phyloP scores from a whole-genome alignment of 2,113 vertebrate species.

The Apistogramma diplotaenia region DNA sequence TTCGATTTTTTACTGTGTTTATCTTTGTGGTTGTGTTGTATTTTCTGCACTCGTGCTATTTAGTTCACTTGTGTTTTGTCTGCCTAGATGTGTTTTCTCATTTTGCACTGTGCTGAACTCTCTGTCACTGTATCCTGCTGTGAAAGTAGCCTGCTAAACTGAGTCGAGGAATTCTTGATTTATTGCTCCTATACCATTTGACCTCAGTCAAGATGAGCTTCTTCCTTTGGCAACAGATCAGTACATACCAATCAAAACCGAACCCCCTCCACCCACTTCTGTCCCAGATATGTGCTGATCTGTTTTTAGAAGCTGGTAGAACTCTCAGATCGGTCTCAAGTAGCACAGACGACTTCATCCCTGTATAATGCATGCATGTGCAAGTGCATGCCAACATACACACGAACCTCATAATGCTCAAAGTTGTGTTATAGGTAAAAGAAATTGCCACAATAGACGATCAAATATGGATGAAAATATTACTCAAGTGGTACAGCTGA shows the following conservation, averaged over 20 bases:
- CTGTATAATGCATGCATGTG: background rate
- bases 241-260: constrained; percentile 35
- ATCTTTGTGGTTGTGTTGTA: background rate
- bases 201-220: constrained; percentile 18
- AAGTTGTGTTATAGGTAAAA: background rate
- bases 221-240: constrained; percentile 42
- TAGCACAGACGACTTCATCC: constrained; percentile 48
- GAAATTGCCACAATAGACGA: background rate
- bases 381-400: background rate
- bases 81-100: background rate
- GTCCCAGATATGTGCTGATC: constrained; percentile 60
- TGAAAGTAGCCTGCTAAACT: background rate
- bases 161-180: background rate
- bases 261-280: background rate
- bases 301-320: constrained; percentile 63
- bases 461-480: constrained; percentile 2
- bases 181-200: background rate
- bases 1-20: background rate
- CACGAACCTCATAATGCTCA: background rate
- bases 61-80: background rate
- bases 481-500: background rate
- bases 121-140: background rate
- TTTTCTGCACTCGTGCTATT: background rate
- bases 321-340: constrained; percentile 52
- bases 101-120: too few relatives aligned